Conservation (phyloP, 2,797 vertebrate species). For the Orestias chungarensis region DNA sequence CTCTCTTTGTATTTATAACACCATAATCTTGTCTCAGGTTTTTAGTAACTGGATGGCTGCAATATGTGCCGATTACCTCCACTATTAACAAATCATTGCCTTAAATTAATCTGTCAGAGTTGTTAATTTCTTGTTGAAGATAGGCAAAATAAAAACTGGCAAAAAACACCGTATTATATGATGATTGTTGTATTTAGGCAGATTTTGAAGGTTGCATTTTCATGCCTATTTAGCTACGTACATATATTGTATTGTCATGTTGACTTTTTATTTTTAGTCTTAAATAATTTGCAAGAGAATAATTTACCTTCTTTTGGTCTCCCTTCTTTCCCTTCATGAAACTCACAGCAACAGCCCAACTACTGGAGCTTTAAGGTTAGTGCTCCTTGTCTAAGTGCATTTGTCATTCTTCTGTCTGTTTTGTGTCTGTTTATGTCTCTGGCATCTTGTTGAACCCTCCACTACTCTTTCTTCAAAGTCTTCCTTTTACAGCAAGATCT, state of each 20-base stretch:
- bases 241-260: constrained; percentile 2
- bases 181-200: not conserved
- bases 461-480: constrained; percentile 32
- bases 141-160: not conserved
- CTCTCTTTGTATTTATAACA: constrained; percentile 65
- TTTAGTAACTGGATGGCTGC: constrained; percentile 30
- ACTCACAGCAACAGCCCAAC: constrained; percentile 92
- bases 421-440: constrained; percentile 21
- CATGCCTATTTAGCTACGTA: not conserved
- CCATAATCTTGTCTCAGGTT: constrained; percentile 48
- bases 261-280: constrained; percentile 10
- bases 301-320: constrained; percentile 46
- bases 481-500: constrained; percentile 37
- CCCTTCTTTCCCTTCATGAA: constrained; percentile 46
- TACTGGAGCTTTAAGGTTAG: constrained; percentile 99
- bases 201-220: not conserved
- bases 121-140: constrained; percentile 29
- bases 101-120: constrained; percentile 31
- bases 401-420: constrained; percentile 35
- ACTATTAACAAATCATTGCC: constrained; percentile 38
- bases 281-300: constrained; percentile 1
- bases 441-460: constrained; percentile 30
- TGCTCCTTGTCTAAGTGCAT: constrained; percentile 68
- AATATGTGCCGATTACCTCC: constrained; percentile 19
- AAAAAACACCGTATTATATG: not conserved